Evolutionary conservation across 1,140 invertebrate species (phyloP).

Genomic region (Drosophila tsacasi): DNA sequence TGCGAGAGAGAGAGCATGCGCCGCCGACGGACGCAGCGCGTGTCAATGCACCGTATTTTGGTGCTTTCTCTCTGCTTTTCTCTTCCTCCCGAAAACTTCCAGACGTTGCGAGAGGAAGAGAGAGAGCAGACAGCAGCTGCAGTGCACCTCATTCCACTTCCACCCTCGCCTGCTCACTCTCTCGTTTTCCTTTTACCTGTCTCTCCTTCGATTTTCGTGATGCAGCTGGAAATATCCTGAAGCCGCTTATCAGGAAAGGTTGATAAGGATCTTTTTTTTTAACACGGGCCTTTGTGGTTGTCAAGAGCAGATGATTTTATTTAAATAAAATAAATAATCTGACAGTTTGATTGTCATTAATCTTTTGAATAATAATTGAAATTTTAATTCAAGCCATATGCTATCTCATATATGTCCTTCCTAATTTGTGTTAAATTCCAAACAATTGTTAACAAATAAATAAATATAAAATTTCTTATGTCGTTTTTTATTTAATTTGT

Average conservation of each 20-base stretch:
- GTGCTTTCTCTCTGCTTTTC: constrained; percentile 4
- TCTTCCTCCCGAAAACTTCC: not conserved
- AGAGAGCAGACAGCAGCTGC: constrained; percentile 63
- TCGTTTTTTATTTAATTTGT: too few relatives aligned
- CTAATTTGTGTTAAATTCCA: not conserved
- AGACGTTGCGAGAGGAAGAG: constrained; percentile 20
- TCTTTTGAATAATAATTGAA: not conserved
- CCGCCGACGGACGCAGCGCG: constrained; percentile 53
- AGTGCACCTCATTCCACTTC: constrained; percentile 14
- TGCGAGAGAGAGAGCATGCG: constrained; percentile 53
- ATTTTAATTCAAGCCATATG: too few relatives aligned
- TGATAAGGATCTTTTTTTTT: constrained; percentile 9
- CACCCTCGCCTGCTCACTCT: constrained; percentile 8
- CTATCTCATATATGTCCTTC: too few relatives aligned
- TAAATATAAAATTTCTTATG: not conserved
- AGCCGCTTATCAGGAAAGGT: constrained; percentile 18
- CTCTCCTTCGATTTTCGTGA: not conserved
- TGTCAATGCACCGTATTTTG: constrained; percentile 75
- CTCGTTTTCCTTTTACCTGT: constrained; percentile 23
- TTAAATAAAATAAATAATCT: not conserved
- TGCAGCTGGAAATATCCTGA: constrained; percentile 23
- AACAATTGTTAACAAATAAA: not conserved
- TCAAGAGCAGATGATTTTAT: constrained; percentile 10
- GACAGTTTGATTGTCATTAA: not conserved
- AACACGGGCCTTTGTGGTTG: not conserved